Evolutionary conservation across 2,888 invertebrate species (phyloP).

Genomic region (Ochropleura leucogaster): DNA sequence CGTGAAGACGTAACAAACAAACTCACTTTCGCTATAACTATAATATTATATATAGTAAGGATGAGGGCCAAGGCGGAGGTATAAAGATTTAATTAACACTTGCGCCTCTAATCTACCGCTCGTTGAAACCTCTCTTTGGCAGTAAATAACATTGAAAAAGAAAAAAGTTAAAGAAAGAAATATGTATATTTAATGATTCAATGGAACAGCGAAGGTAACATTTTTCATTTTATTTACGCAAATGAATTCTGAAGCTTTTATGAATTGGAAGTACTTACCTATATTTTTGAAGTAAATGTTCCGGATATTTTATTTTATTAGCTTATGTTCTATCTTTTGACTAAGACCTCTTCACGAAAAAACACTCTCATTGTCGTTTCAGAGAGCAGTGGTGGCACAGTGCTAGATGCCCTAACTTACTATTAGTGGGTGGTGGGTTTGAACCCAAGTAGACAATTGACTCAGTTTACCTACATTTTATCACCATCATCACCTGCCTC

Average conservation of each 20-base stretch:
- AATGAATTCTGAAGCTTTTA: constrained; percentile 5
- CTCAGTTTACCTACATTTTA: background rate
- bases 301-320: background rate
- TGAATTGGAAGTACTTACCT: background rate
- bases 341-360: background rate
- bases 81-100: constrained; percentile 1
- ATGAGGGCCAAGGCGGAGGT: background rate
- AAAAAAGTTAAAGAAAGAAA: constrained; percentile 1
- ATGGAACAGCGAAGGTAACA: background rate
- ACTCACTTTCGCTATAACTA: too few species aligned
- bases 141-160: background rate
- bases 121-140: constrained; percentile 13
- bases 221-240: background rate
- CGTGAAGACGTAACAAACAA: too few species aligned
- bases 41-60: too few species aligned
- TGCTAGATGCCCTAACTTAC: background rate
- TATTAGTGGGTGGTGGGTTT: background rate
- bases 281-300: constrained; percentile 6
- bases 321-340: background rate
- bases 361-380: background rate
- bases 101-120: background rate
- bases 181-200: constrained; percentile 2
- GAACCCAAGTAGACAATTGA: background rate
- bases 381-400: background rate
- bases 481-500: background rate